Conservation (phyloP, 92 coral and sea anemone genomes). For the Siderastrea radians region DNA sequence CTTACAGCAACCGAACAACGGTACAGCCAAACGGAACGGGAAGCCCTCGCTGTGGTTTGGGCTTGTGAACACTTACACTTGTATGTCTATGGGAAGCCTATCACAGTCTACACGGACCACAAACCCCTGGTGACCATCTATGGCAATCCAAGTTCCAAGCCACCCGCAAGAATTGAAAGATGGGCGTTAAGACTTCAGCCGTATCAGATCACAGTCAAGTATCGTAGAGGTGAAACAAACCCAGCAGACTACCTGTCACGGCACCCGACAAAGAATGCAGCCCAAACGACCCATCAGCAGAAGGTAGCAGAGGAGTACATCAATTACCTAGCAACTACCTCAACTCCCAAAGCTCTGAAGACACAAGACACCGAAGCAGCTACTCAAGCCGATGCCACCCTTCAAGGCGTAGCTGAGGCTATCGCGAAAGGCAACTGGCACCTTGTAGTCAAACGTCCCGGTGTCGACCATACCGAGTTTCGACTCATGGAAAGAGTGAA, state of each 20-base stretch:
- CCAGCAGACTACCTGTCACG: constrained; percentile 64
- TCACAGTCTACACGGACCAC: too few species aligned
- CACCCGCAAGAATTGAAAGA: constrained; percentile 58
- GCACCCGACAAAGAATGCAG: constrained; percentile 46
- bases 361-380: constrained; percentile 50
- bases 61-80: not conserved
- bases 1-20: constrained; percentile 49
- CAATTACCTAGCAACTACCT: constrained; percentile 45
- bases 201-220: constrained; percentile 47
- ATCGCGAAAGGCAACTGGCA: constrained; percentile 59
- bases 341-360: constrained; percentile 67
- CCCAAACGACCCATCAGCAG: not conserved
- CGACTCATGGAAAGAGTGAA: constrained; percentile 43
- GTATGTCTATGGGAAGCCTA: too few species aligned
- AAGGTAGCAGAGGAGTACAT: constrained; percentile 61
- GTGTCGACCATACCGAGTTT: not conserved
- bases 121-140: too few species aligned
- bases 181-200: constrained; percentile 65
- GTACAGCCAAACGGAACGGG: constrained; percentile 30
- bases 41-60: constrained; percentile 29
- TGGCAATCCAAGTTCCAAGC: constrained; percentile 30
- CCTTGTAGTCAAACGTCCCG: constrained; percentile 2
- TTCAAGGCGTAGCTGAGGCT: constrained; percentile 53
- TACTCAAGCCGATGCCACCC: constrained; percentile 7
- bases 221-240: constrained; percentile 45